Conservation (phyloP, 2,113 vertebrate genomes). For the Trogon melanurus region DNA sequence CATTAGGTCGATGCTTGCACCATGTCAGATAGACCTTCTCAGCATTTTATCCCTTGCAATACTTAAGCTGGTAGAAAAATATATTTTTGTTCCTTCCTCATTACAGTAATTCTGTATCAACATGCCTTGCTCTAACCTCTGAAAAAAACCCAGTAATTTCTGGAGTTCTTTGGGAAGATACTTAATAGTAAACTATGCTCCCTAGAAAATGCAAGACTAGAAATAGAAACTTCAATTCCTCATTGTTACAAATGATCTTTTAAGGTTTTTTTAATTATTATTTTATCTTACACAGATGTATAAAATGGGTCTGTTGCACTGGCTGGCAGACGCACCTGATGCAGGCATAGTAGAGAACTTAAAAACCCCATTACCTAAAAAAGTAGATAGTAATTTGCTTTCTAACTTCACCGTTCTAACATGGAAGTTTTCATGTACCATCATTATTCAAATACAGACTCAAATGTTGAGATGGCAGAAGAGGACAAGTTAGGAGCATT, state of each 20-base stretch:
- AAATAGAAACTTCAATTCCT: background rate
- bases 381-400: background rate
- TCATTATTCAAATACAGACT: background rate
- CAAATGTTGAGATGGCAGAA: background rate
- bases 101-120: background rate
- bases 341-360: background rate
- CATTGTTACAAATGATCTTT: background rate
- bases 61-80: background rate
- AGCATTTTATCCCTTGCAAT: background rate
- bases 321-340: background rate
- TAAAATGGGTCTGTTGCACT: background rate
- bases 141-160: background rate
- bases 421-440: background rate
- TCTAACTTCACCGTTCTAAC: background rate
- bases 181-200: background rate
- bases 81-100: background rate
- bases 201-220: background rate
- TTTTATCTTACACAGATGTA: background rate
- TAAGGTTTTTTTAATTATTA: background rate
- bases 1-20: background rate
- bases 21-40: accelerated
- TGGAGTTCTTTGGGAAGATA: background rate
- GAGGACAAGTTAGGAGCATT: background rate
- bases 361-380: background rate
- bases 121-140: background rate